Base-by-base conservation (phyloP, 2,113 vertebrate species). In the Phycodurus eques region DNA sequence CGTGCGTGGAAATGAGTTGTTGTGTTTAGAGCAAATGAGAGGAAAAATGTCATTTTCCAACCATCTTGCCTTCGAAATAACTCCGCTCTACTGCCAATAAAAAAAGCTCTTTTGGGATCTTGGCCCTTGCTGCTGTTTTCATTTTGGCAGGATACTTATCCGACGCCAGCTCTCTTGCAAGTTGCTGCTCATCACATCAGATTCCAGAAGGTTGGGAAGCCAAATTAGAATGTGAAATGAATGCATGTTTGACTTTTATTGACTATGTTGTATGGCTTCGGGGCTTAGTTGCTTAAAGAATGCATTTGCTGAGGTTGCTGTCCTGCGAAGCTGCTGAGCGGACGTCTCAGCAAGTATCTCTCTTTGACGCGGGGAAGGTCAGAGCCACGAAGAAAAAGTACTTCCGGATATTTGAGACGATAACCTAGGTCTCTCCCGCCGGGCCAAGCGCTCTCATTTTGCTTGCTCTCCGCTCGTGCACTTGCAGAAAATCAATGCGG, bases 321-420 rank as follows among this genome's bases (percentile, higher is more conserved):
- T 82, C 83, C 63, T 46, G 56, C 56, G 54, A 62, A 71, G 81
- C 76, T 87, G 87, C 87, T 91, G 80, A 88, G 87, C 83, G 85
- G 83, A 88, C 78, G 79, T 83, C 77, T 85, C 79, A 73, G 90
- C 53, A 82, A 76, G 88, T 83, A 77, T 77, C 76, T 87, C 78
- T 83, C 64, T 81, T 82, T 84, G 71, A 85, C 83, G 85, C 51
- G 15, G 80, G 78, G 85, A 92, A 92, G 91, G 91, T 93, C 91
- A 92, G 83, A 72, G 74, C 79, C 76, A 81, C 80, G 54, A 67
- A 43, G 51, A n/a, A 74, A 66, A 81, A 85, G 82, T 72, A 88
- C 89, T 90, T 91, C 91, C 90, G 87, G 91, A 92, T 87, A 93
- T 91, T 87, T 90, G 91, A 92, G 91, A 91, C 88, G 88, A 93